Evolutionary conservation across 2,113 vertebrate genomes (phyloP).

Genomic region (Varanus komodoensis): DNA sequence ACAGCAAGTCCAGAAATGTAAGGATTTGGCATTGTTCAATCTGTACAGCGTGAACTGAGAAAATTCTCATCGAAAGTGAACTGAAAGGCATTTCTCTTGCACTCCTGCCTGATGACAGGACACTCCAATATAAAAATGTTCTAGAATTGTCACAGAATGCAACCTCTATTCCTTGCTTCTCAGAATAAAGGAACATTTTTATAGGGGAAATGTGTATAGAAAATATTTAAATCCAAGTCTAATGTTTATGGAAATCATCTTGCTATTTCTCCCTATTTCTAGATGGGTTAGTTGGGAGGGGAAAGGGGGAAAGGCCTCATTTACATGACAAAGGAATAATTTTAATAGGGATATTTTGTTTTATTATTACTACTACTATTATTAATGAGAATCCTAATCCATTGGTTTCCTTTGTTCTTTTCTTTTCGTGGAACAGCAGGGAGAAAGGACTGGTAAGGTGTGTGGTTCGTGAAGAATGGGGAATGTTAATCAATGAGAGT

Average conservation of each 20-base stretch:
- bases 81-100: too few relatives aligned
- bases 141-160: too few relatives aligned
- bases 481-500: constrained; percentile 71
- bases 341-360: not conserved
- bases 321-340: not conserved
- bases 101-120: too few relatives aligned
- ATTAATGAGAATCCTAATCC: not conserved
- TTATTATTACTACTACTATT: not conserved
- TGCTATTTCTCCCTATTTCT: not conserved
- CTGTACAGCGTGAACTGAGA: too few relatives aligned
- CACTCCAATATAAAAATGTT: too few relatives aligned
- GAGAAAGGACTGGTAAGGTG: constrained; percentile 62
- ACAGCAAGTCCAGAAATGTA: too few relatives aligned
- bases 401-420: constrained; percentile 51
- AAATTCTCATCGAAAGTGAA: too few relatives aligned
- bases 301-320: not conserved
- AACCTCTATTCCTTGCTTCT: too few relatives aligned
- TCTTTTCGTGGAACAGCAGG: constrained; percentile 37
- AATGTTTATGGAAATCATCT: not conserved
- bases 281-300: not conserved
- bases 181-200: too few relatives aligned
- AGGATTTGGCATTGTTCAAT: too few relatives aligned
- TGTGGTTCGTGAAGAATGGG: constrained; percentile 58
- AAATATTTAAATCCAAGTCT: not conserved
- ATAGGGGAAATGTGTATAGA: not conserved